Base-by-base conservation (phyloP, 2,888 invertebrate genomes). In the Bugula neritina region DNA sequence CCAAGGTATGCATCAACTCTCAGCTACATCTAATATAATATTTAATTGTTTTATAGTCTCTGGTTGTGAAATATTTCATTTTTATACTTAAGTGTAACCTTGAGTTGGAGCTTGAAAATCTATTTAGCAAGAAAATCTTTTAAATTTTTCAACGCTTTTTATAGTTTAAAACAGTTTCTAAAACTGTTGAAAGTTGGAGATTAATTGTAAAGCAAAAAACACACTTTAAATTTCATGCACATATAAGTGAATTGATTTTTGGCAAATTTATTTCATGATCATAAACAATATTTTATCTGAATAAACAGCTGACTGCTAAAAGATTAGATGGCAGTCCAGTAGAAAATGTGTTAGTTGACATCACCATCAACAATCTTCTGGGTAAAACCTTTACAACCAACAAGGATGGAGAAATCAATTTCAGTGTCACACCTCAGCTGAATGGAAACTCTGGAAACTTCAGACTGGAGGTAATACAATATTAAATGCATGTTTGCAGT, bases 1-100 rank as follows among this genome's bases (percentile, higher is more conserved):
- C 90, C 71, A 89, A 88, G 85, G 88, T 90, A 79, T 69, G 71
- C 43, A 43, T 17, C n/a, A n/a, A n/a, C n/a, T n/a, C n/a, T n/a
- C n/a, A n/a, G n/a, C n/a, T n/a, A n/a, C n/a, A n/a, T n/a, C n/a
- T n/a, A n/a, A n/a, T n/a, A n/a, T n/a, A n/a, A n/a, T n/a, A n/a
- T n/a, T n/a, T n/a, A n/a, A n/a, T n/a, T n/a, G n/a, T n/a, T n/a
- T n/a, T n/a, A n/a, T n/a, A n/a, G n/a, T n/a, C n/a, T n/a, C n/a
- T n/a, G n/a, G n/a, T n/a, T n/a, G n/a, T n/a, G n/a, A n/a, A n/a
- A n/a, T n/a, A n/a, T n/a, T n/a, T n/a, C n/a, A n/a, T n/a, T n/a
- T n/a, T n/a, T n/a, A n/a, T n/a, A n/a, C n/a, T n/a, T n/a, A n/a
- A n/a, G n/a, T n/a, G n/a, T n/a, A n/a, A n/a, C n/a, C n/a, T n/a